Conservation (phyloP, 2,113 vertebrate species). For the Etia nguti region DNA sequence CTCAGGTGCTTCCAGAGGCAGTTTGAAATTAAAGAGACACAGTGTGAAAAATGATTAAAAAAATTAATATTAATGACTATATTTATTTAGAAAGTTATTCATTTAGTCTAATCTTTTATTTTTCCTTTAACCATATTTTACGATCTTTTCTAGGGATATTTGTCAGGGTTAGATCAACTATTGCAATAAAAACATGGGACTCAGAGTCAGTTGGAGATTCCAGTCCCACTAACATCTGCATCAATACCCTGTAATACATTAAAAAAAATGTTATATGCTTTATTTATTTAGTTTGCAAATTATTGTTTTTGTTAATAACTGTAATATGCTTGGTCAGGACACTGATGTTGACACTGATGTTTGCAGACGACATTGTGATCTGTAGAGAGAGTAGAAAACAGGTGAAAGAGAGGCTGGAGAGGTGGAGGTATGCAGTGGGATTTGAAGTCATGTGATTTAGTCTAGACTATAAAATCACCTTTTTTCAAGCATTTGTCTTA, state of each 20-base stretch:
- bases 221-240: not conserved
- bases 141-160: not conserved
- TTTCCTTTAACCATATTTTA: not conserved
- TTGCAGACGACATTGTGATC: not conserved
- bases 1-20: not conserved
- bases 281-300: not conserved
- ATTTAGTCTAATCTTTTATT: not conserved
- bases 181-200: not conserved
- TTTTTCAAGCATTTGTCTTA: not conserved
- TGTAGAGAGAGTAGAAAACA: not conserved
- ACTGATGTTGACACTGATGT: not conserved
- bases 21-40: not conserved
- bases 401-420: not conserved
- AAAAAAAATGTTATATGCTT: not conserved
- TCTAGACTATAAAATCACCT: not conserved
- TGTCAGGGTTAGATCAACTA: not conserved
- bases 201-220: not conserved
- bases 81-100: not conserved
- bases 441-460: too few species aligned
- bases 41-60: rapidly evolving
- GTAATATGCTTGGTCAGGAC: not conserved
- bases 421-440: not conserved
- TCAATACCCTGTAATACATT: not conserved
- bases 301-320: not conserved
- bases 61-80: not conserved